These are phyloP conservation scores for Reticulitermes speratus DNA, from an alignment of 1,140 invertebrate species.

Conservation along the genomic window DNA sequence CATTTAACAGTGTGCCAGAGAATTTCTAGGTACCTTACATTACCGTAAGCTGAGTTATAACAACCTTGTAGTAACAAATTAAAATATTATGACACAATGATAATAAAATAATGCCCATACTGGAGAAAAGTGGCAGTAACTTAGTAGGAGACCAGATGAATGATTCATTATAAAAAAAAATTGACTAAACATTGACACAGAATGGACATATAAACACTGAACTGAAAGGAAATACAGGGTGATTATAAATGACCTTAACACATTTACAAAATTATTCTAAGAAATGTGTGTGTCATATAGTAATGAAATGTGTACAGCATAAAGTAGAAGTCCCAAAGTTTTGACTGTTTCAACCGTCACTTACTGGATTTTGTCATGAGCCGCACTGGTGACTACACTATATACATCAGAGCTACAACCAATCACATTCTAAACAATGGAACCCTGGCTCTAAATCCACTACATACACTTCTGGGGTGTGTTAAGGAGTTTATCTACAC, in stretches of 20 bases:
- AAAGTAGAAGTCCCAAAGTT: too few relatives aligned
- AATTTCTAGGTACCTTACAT: conserved; percentile 10
- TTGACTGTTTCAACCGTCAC: too few relatives aligned
- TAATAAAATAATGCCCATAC: background rate
- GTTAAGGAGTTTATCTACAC: too few relatives aligned
- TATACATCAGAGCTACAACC: too few relatives aligned
- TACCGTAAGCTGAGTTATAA: conserved; percentile 14
- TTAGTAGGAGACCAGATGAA: background rate
- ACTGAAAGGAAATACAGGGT: background rate
- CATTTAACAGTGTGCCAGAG: conserved; percentile 31
- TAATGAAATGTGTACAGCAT: too few relatives aligned
- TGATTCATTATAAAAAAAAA: conserved; percentile 19
- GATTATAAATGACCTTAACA: conserved; percentile 12
- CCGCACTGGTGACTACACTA: too few relatives aligned
- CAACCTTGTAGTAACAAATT: conserved; percentile 27
- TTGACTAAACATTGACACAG: background rate
- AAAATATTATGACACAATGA: background rate
- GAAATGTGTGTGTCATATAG: background rate
- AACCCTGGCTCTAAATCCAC: too few relatives aligned
- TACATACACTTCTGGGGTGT: too few relatives aligned
- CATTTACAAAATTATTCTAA: conserved; percentile 8
- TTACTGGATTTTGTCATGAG: too few relatives aligned
- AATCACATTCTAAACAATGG: too few relatives aligned
- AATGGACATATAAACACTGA: conserved; percentile 16
- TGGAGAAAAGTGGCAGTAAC: background rate